Conservation (phyloP, 2,113 vertebrate genomes). For the Henicopernis longicauda region DNA sequence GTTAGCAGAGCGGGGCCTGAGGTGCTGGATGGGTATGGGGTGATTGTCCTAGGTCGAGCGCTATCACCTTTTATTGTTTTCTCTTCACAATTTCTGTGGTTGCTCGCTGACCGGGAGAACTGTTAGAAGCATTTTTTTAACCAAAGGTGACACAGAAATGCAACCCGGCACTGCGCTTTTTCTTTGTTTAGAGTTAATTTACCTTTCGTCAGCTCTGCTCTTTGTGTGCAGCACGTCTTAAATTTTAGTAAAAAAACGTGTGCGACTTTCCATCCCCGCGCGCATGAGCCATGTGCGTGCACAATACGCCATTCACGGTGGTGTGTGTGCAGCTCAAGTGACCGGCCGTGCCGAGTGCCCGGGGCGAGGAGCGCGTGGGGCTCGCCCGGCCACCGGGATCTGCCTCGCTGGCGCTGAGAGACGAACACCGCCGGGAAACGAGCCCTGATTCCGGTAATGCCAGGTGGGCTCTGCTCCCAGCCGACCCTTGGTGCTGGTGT, state of each 20-base stretch:
- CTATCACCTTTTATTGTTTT: not conserved
- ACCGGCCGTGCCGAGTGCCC: not conserved
- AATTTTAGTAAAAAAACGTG: not conserved
- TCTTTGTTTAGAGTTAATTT: not conserved
- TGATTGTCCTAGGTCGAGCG: not conserved
- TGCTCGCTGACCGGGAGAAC: not conserved
- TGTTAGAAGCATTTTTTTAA: not conserved
- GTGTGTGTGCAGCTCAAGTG: rapidly evolving
- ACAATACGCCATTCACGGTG: not conserved
- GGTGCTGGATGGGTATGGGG: not conserved
- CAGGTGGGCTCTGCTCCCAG: not conserved
- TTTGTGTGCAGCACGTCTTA: not conserved
- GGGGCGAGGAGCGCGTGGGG: not conserved
- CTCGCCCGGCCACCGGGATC: not conserved
- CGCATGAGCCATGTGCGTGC: not conserved
- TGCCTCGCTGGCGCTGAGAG: not conserved
- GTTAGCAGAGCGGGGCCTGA: not conserved
- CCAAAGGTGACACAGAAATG: not conserved
- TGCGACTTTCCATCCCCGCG: not conserved
- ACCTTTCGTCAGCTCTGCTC: not conserved
- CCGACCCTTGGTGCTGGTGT: not conserved
- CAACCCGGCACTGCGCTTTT: not conserved
- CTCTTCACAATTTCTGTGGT: not conserved
- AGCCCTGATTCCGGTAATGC: rapidly evolving
- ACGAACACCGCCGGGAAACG: rapidly evolving